phyloP scores from a whole-genome alignment of 2,113 vertebrate species.

The Phyllostomus hastatus region DNA sequence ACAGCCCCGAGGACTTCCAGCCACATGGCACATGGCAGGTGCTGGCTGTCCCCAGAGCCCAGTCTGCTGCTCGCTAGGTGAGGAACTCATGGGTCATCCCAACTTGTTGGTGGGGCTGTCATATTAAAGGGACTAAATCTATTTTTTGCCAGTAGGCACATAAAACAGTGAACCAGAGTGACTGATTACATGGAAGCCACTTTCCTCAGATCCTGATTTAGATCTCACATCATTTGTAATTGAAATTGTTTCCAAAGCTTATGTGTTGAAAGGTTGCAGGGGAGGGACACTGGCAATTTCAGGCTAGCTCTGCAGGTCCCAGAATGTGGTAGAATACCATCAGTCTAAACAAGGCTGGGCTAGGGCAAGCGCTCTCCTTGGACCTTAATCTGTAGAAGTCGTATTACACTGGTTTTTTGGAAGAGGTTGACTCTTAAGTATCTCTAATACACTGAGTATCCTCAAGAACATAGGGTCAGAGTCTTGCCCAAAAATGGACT shows the following conservation, averaged over 20 bases:
- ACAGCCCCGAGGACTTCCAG: not conserved
- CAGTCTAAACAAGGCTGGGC: not conserved
- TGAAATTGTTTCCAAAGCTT: not conserved
- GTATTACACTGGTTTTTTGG: not conserved
- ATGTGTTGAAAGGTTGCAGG: not conserved
- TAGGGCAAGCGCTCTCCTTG: not conserved
- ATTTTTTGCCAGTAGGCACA: conserved; percentile 30
- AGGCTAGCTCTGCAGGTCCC: not conserved
- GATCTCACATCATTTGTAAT: not conserved
- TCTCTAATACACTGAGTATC: not conserved
- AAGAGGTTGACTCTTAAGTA: no score
- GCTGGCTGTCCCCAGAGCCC: not conserved
- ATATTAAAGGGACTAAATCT: conserved; percentile 56
- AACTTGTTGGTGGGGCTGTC: conserved; percentile 27
- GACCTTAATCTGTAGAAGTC: no score
- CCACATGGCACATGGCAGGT: not conserved
- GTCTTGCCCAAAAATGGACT: not conserved
- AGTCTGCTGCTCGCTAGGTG: conserved; percentile 13
- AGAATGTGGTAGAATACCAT: not conserved
- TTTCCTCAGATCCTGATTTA: conserved; percentile 31
- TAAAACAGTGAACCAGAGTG: not conserved
- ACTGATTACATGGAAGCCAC: conserved; percentile 25
- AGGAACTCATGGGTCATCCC: not conserved
- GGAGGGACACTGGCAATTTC: not conserved
- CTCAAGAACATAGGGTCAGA: not conserved